Evolutionary conservation across 2,113 vertebrate species (phyloP).

Genomic region (Rutilus rutilus): DNA sequence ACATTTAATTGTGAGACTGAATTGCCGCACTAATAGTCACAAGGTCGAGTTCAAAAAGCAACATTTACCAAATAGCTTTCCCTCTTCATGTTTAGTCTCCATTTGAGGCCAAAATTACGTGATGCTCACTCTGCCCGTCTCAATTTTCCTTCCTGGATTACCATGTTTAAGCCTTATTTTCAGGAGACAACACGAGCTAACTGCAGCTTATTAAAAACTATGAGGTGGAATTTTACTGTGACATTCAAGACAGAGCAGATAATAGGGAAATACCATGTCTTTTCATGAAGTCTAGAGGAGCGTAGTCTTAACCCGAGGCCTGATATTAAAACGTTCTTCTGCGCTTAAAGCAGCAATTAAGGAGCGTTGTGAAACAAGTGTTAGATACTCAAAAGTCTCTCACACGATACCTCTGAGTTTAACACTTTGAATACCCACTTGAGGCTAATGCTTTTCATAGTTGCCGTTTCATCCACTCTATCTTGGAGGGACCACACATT

Average conservation of each 20-base stretch:
- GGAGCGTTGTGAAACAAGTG: conserved; percentile 64
- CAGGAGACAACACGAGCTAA: conserved; percentile 43
- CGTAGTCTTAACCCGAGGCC: conserved; percentile 59
- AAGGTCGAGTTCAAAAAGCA: not conserved
- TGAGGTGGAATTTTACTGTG: conserved; percentile 47
- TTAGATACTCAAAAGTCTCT: conserved; percentile 62
- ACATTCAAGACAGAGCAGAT: conserved; percentile 41
- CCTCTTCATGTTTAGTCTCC: conserved; percentile 16
- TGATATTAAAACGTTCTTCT: conserved; percentile 55
- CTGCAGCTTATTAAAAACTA: conserved; percentile 47
- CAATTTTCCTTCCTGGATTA: conserved; percentile 47
- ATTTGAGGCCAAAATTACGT: conserved; percentile 38
- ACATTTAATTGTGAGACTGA: conserved; percentile 30
- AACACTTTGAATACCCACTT: conserved; percentile 58
- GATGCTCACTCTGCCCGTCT: conserved; percentile 14
- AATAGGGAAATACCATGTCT: conserved; percentile 57
- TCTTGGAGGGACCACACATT: conserved; percentile 46
- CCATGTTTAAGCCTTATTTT: conserved; percentile 52
- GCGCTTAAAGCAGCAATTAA: conserved; percentile 65
- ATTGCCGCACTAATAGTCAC: not conserved
- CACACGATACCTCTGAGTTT: conserved; percentile 54
- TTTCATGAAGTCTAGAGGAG: conserved; percentile 52
- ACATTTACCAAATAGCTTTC: conserved; percentile 5
- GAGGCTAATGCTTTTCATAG: conserved; percentile 60
- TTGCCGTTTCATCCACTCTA: conserved; percentile 9